These are phyloP conservation scores for Dufourea novaeangliae DNA, from an alignment of 1,140 invertebrate genomes.

Conservation along the genomic window DNA sequence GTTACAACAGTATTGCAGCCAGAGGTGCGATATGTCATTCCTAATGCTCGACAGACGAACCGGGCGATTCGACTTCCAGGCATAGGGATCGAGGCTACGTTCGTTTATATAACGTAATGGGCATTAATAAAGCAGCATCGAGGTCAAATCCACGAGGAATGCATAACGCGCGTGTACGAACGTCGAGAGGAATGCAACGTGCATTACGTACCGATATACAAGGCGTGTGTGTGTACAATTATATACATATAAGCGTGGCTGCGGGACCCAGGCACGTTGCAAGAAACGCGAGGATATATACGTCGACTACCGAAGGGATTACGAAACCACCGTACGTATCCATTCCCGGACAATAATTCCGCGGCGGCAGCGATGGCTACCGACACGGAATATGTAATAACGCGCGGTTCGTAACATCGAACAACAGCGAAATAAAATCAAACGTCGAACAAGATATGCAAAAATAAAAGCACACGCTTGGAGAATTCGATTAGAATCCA, in stretches of 20 bases:
- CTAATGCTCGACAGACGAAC: not conserved
- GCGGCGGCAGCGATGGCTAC: not conserved
- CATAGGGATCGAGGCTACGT: conserved; percentile 13
- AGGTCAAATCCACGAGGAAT: conserved; percentile 49
- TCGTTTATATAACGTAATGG: conserved; percentile 54
- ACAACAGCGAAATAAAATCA: conserved; percentile 11
- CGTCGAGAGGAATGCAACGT: conserved; percentile 45
- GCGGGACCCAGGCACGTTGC: conserved; percentile 37
- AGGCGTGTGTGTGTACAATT: conserved; percentile 4
- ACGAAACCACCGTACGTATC: conserved; percentile 27
- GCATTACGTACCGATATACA: conserved; percentile 45
- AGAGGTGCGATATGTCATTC: too few relatives aligned
- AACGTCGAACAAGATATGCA: too few relatives aligned
- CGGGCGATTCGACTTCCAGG: not conserved
- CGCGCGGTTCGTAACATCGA: not conserved
- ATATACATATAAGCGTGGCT: not conserved
- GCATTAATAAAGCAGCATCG: conserved; percentile 51
- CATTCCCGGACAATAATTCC: conserved; percentile 10
- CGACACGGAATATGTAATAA: conserved; percentile 8
- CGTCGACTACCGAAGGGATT: conserved; percentile 40
- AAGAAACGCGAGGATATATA: conserved; percentile 50
- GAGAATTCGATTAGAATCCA: too few relatives aligned
- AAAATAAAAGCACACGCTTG: too few relatives aligned
- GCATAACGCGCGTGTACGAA: conserved; percentile 50
- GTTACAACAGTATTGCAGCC: too few relatives aligned